Base-by-base conservation (phyloP, 2,888 invertebrate species). In the Dolomedes plantarius region DNA sequence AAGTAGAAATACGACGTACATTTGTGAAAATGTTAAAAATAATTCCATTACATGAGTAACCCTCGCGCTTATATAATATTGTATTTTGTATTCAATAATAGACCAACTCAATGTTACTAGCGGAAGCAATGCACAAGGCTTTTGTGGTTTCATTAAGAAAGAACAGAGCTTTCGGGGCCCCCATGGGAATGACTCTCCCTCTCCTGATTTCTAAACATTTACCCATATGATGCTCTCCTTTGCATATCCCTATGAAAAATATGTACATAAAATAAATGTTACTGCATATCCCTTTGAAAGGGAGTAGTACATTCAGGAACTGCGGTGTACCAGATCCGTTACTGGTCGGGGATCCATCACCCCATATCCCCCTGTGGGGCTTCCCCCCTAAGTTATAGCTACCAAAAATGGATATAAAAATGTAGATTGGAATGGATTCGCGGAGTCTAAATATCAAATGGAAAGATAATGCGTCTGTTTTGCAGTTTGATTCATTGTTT, bases 201-300 rank as follows among this genome's bases (percentile, higher is more conserved):
- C 2, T 56, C 23, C 56, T 23, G 56, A 56, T 56, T 56, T 56
- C 56, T 56, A 56, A 56, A 56, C 56, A 56, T 56, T 56, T 23
- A 16, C 56, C 56, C 56, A 23, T 56, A 23, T 56, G 56, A 56
- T 56, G 56, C 23, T 56, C 56, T 7, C 23, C 56, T 56, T 56
- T 56, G 56, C 56, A 56, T 23, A 23, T 56, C 23, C 23, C 23
- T 56, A 16, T 56, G 19, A 23, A 23, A 56, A 56, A 56, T 56
- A 56, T 56, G 56, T 56, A 56, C 56, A 56, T 56, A 56, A 56
- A 56, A 56, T 56, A 56, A 56, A 56, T 56, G 56, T 56, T 56
- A 56, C 56, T 19, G 56, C 23, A 56, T 56, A 56, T 56, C 56
- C 56, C 56, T 56, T 56, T 56, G 56, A 56, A 56, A 46, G 16